These are phyloP conservation scores for Acleris laterana DNA, from an alignment of 2,888 invertebrate species.

Conservation along the genomic window DNA sequence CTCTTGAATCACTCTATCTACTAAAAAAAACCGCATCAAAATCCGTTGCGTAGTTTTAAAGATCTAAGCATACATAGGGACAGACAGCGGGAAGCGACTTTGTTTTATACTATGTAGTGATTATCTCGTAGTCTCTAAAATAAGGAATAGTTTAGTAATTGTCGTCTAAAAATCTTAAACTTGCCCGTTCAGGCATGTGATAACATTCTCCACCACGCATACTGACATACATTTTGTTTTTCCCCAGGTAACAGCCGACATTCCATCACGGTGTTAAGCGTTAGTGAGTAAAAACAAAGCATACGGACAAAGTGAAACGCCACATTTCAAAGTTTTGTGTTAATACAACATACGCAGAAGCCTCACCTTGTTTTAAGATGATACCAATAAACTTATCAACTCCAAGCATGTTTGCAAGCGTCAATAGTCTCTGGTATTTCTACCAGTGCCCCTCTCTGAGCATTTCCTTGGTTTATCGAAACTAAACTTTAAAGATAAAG, in stretches of 20 bases:
- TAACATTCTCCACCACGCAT: conserved; percentile 43
- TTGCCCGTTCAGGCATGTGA: conserved; percentile 20
- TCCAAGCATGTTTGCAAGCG: conserved; percentile 54
- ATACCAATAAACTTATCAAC: conserved; percentile 68
- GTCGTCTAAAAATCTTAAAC: too few relatives aligned
- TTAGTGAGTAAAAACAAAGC: conserved; percentile 22
- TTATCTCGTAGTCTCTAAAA: too few relatives aligned
- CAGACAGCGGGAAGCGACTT: too few relatives aligned
- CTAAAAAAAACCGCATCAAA: too few relatives aligned
- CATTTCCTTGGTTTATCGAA: conserved; percentile 52
- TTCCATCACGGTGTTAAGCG: conserved; percentile 14
- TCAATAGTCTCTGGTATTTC: conserved; percentile 56
- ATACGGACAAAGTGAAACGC: conserved; percentile 3
- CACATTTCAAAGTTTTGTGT: conserved; percentile 5
- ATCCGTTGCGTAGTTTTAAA: too few relatives aligned
- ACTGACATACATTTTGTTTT: conserved; percentile 41
- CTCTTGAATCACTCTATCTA: too few relatives aligned
- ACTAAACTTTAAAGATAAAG: conserved; percentile 53
- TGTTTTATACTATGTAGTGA: too few relatives aligned
- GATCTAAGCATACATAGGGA: too few relatives aligned
- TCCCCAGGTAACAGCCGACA: conserved; percentile 30
- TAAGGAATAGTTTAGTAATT: too few relatives aligned
- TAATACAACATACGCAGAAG: conserved; percentile 4
- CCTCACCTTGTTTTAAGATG: conserved; percentile 43
- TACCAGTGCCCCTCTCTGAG: conserved; percentile 47